Percentiles rank a stretch among this genome's conserved stretches.
Conservation (phyloP, 2,888 invertebrate species). For the Escarpia spicata region DNA sequence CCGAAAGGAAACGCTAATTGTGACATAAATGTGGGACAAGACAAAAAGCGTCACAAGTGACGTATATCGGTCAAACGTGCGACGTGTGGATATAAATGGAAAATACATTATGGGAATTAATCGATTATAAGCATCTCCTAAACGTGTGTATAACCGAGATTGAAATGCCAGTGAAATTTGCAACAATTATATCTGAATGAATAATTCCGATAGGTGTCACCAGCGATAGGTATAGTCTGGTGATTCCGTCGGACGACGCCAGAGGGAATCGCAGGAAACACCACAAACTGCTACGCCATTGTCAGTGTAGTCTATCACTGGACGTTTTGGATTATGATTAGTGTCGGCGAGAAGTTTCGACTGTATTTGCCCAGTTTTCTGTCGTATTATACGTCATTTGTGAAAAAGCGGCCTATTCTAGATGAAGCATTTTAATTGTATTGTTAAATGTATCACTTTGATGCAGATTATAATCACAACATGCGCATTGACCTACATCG, state of each 20-base stretch:
- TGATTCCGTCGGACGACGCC: not conserved
- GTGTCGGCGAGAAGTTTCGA: not conserved
- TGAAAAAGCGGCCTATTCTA: not conserved
- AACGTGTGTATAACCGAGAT: not conserved
- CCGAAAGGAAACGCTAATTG: not conserved
- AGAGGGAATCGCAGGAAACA: not conserved
- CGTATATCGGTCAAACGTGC: not conserved
- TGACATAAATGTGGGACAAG: not conserved
- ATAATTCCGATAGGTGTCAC: not conserved
- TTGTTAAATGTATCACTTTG: not conserved
- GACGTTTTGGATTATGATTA: not conserved
- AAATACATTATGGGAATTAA: not conserved
- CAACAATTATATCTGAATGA: not conserved
- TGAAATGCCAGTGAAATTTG: not conserved
- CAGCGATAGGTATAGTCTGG: not conserved
- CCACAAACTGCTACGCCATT: not conserved
- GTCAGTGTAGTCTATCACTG: not conserved
- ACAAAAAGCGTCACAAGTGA: not conserved
- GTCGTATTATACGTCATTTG: not conserved
- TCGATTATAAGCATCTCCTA: not conserved
- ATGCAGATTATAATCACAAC: not conserved
- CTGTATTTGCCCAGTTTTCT: not conserved
- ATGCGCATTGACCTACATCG: too few relatives aligned
- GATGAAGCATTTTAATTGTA: not conserved
- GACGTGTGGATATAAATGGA: not conserved